Percentiles rank a stretch among this genome's conserved stretches.
phyloP scores from a whole-genome alignment of 2,888 invertebrate genomes.

The Eupithecia pulchellata region DNA sequence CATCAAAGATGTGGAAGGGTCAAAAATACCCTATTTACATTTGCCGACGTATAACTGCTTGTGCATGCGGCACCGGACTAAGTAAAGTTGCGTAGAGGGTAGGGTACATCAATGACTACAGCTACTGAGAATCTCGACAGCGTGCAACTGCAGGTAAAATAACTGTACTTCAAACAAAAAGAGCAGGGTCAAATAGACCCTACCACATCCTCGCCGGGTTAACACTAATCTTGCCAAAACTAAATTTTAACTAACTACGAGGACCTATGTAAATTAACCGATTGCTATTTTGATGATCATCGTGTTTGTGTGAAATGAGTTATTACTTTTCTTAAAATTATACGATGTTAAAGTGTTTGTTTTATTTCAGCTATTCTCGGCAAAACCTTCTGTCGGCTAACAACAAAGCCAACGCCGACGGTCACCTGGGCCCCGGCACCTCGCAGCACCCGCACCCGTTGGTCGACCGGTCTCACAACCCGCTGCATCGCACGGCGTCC shows the following conservation, averaged over 20 bases:
- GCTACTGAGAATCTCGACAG: too few relatives aligned
- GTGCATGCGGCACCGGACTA: too few relatives aligned
- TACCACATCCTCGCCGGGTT: too few relatives aligned
- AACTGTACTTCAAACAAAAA: too few relatives aligned
- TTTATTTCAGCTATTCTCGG: conserved; percentile 90
- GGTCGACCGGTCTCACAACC: conserved; percentile 85
- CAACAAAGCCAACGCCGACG: conserved; percentile 90
- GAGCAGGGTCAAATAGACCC: too few relatives aligned
- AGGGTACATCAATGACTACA: too few relatives aligned
- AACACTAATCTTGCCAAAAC: neutral
- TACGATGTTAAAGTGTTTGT: neutral
- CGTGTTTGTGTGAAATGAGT: conserved; percentile 3
- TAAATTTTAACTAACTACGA: neutral
- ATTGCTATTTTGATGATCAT: neutral
- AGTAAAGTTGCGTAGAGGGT: too few relatives aligned
- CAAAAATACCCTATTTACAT: too few relatives aligned
- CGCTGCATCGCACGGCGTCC: conserved; percentile 69
- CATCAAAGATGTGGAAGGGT: too few relatives aligned
- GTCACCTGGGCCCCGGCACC: conserved; percentile 71
- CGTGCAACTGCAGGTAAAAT: too few relatives aligned
- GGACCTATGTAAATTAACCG: neutral
- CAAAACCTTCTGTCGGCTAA: conserved; percentile 93
- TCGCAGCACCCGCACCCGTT: conserved; percentile 74
- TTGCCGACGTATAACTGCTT: too few relatives aligned
- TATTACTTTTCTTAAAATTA: neutral